Percentiles rank a stretch among this genome's conserved stretches.
Conservation (phyloP, 1,140 invertebrate genomes). For the Monomorium pharaonis region DNA sequence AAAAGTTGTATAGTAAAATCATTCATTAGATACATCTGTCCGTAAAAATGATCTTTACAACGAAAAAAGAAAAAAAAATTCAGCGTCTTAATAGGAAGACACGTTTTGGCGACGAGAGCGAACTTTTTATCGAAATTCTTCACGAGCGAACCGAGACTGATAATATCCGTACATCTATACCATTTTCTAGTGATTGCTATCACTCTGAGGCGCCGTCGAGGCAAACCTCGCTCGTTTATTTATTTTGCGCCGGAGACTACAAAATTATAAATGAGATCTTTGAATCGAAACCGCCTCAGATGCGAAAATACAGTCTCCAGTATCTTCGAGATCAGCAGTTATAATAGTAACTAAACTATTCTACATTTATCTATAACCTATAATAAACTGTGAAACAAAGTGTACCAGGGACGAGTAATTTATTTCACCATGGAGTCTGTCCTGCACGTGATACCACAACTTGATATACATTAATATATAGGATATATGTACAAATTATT, state of each 20-base stretch:
- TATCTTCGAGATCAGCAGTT: constrained; percentile 85
- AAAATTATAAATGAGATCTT: constrained; percentile 69
- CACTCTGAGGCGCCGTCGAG: constrained; percentile 69
- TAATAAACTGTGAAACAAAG: constrained; percentile 86
- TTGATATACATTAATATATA: background rate
- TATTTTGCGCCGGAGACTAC: constrained; percentile 61
- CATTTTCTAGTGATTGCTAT: constrained; percentile 68
- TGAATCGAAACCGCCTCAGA: constrained; percentile 74
- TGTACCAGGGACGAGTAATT: constrained; percentile 67
- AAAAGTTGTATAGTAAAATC: constrained; percentile 84
- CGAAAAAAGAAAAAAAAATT: constrained; percentile 81
- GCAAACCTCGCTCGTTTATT: constrained; percentile 65
- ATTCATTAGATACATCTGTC: constrained; percentile 79
- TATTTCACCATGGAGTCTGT: constrained; percentile 41
- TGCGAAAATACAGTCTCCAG: constrained; percentile 79
- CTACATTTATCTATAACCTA: constrained; percentile 86
- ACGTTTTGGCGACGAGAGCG: constrained; percentile 76
- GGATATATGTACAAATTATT: background rate
- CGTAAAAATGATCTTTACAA: constrained; percentile 83
- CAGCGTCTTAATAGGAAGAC: constrained; percentile 72
- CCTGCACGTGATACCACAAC: background rate
- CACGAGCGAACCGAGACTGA: constrained; percentile 72
- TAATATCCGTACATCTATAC: constrained; percentile 69
- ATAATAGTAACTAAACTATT: constrained; percentile 85
- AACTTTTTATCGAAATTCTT: constrained; percentile 76